Percentiles rank a stretch among this genome's conserved stretches.
Conservation (phyloP, 2,888 invertebrate genomes). For the Drosophila barbarae region DNA sequence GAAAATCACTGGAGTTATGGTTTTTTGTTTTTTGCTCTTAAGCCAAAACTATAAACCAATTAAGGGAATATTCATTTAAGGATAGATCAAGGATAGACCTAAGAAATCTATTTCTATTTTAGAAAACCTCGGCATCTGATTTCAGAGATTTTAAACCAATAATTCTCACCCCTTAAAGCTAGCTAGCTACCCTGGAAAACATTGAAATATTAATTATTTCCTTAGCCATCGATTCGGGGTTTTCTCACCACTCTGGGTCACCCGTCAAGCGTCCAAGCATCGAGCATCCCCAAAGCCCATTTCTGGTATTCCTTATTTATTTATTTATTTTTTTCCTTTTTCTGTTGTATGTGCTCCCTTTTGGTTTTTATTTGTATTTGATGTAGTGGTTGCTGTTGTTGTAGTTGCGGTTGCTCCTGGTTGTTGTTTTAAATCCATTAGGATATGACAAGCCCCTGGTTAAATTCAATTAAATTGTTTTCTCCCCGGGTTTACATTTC, state of each 20-base stretch:
- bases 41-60: not conserved
- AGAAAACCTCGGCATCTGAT: no score
- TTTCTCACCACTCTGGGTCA: constrained; percentile 24
- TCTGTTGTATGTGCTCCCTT: constrained; percentile 36
- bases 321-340: constrained; percentile 10
- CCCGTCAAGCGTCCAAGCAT: constrained; percentile 1
- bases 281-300: constrained; percentile 12
- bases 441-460: constrained; percentile 74
- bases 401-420: constrained; percentile 30
- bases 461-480: constrained; percentile 74
- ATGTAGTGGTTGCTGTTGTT: constrained; percentile 41
- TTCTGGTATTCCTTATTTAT: constrained; percentile 23
- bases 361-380: constrained; percentile 63
- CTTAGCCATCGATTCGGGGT: constrained; percentile 18
- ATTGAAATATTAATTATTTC: constrained; percentile 35
- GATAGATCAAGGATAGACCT: not conserved
- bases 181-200: not conserved
- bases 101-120: not conserved
- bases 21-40: not conserved
- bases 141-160: not conserved
- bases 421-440: constrained; percentile 73
- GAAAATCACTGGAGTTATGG: constrained; percentile 7
- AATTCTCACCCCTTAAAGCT: not conserved
- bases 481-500: constrained; percentile 73
- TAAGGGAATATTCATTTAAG: not conserved